Conservation (phyloP, 2,797 vertebrate species). For the Melanotaenia parkinsoni region DNA sequence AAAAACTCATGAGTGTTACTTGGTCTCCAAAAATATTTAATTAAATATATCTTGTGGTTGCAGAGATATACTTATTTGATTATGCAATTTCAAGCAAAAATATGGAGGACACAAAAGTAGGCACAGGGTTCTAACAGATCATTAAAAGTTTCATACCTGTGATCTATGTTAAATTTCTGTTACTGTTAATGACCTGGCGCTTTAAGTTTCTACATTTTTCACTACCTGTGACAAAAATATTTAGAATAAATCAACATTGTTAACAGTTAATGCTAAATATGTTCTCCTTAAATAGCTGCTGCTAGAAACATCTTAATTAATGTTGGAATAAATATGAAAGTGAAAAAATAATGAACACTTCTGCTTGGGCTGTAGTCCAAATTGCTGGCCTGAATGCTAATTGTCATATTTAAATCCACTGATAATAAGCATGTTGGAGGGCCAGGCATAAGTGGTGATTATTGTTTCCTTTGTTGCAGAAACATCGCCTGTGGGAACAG, state of each 20-base stretch:
- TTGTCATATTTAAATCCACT: constrained; percentile 52
- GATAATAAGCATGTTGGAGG: constrained; percentile 55
- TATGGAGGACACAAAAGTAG: too few species aligned
- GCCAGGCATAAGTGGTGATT: constrained; percentile 56
- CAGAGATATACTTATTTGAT: neutral
- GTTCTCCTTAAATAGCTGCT: neutral
- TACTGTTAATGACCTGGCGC: neutral
- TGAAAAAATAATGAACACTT: constrained; percentile 28
- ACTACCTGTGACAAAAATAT: neutral
- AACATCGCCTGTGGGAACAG: constrained; percentile 45
- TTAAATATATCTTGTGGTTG: neutral
- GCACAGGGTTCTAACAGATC: neutral
- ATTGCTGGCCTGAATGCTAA: constrained; percentile 49
- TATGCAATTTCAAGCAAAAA: too few species aligned
- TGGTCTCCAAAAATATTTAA: too few species aligned
- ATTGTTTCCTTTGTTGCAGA: constrained; percentile 56
- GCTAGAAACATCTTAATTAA: constrained; percentile 23
- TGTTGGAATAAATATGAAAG: constrained; percentile 24
- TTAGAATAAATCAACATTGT: neutral
- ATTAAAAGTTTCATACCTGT: neutral
- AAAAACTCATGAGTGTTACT: too few species aligned
- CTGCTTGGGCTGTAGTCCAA: constrained; percentile 18
- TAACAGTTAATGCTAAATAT: neutral
- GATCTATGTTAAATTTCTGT: neutral
- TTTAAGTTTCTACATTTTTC: neutral